Base-by-base conservation (phyloP, 2,797 vertebrate genomes). In the Sebastes hubbsi region DNA sequence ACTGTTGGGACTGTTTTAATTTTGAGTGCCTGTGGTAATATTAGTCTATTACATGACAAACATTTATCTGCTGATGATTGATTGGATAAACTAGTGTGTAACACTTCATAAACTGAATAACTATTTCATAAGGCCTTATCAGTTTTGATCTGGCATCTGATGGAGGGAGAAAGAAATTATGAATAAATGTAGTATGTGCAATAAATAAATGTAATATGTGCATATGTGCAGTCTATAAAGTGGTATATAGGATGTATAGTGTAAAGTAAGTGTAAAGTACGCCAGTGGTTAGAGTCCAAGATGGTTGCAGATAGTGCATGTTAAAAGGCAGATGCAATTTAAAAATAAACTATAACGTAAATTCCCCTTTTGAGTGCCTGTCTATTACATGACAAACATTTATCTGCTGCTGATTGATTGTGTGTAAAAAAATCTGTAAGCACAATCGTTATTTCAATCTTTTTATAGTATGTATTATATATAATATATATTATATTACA, bases 81-180 rank as follows among this genome's bases (percentile, higher is more conserved):
- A 1, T 9, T 27, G 12, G 59, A 18, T 61, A 61, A 42, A 42
- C 38, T 42, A 42, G 14, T 42, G 38, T 42, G 38, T 42, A 16
- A 42, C 38, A 42, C 38, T 14, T 42, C 38, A 42, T 42, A 38
- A 38, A 38, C 36, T 42, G 38, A 42, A 42, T 18, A 46, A 64
- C 36, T 8, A 58, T 82, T 76, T 72, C 49, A 69, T 81, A 25
- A 81, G 78, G 29, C 29, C 29, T 54, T 62, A 75, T 82, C 74
- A 8, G 1, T 58, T 12, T 14, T 38, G 4, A 77, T 83, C 59
- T 74, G 71, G 52, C 42, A 54, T 46, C 34, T 60, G 32, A 72
- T 24, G 14, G 38, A 42, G 38, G 38, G 14, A 42, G 38, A 42
- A 42, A 42, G 12, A 38, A 13, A 38, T 38, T 13, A 38, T 38